A percentile compares a stretch with the other conserved stretches of the same genome.
Evolutionary conservation across 92 coral and sea anemone species (phyloP).

Genomic region (Heliopora coerulea): DNA sequence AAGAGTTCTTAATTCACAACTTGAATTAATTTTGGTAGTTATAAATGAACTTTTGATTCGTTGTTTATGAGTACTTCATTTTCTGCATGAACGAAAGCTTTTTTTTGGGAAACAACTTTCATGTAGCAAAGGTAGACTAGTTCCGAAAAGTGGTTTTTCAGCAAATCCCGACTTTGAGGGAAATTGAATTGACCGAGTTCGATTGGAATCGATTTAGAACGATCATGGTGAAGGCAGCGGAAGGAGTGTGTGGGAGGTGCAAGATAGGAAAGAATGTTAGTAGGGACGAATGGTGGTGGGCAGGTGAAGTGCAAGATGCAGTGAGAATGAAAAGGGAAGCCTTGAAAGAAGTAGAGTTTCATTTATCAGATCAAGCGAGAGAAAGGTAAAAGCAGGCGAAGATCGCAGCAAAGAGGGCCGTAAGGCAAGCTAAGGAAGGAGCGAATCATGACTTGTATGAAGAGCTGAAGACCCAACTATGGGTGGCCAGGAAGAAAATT

Average conservation of each 20-base stretch:
- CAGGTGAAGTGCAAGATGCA: background rate
- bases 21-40: no score
- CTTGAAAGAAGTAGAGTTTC: background rate
- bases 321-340: background rate
- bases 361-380: no score
- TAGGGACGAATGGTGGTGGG: constrained; percentile 17
- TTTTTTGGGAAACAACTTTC: no score
- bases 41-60: no score
- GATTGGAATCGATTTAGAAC: constrained; percentile 12
- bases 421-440: background rate
- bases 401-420: background rate
- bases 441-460: background rate
- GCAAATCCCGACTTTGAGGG: background rate
- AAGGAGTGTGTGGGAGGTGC: background rate
- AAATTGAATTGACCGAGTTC: no score
- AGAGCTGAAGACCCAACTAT: background rate
- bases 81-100: no score
- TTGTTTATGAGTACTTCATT: no score
- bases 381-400: background rate
- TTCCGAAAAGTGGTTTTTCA: background rate
- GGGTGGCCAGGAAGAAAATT: background rate
- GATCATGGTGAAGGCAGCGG: background rate
- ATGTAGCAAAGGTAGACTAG: background rate
- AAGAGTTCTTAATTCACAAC: no score
- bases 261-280: background rate